Percentiles rank a stretch among this genome's conserved stretches.
These are phyloP conservation scores for Progne subis DNA, from an alignment of 2,113 vertebrate genomes.

Conservation along the genomic window DNA sequence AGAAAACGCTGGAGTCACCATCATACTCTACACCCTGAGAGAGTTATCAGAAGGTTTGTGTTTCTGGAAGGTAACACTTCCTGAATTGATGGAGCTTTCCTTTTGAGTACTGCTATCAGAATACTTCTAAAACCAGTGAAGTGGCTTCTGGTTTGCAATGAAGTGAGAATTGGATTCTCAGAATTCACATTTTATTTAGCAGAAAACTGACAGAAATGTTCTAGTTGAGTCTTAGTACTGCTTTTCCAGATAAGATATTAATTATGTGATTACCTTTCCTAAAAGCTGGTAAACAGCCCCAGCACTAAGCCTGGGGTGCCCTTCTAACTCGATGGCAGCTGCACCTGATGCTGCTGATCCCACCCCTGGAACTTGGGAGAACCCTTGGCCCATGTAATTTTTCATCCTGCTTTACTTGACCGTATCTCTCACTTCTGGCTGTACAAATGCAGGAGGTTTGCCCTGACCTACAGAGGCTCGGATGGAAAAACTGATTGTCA, in stretches of 20 bases:
- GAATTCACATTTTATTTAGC: not conserved
- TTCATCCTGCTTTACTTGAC: not conserved
- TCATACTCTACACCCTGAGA: not conserved
- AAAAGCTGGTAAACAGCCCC: not conserved
- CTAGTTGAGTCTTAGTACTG: not conserved
- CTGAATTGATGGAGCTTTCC: not conserved
- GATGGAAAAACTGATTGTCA: not conserved
- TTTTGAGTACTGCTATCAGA: not conserved
- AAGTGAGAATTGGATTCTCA: not conserved
- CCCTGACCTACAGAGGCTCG: not conserved
- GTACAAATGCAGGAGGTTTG: not conserved
- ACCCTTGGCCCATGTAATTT: not conserved
- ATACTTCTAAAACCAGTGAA: not conserved
- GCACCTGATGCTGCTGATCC: not conserved
- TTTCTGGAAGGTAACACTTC: not conserved
- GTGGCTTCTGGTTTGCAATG: not conserved
- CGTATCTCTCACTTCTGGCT: not conserved
- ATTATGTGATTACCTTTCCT: not conserved
- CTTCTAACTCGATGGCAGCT: not conserved
- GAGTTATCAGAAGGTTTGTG: not conserved
- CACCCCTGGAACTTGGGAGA: not conserved
- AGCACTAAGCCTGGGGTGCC: too few species aligned
- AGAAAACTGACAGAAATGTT: not conserved
- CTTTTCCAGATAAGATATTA: not conserved
- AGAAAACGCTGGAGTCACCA: not conserved